These are phyloP conservation scores for Istiophorus platypterus DNA, from an alignment of 2,113 vertebrate genomes.

Conservation along the genomic window DNA sequence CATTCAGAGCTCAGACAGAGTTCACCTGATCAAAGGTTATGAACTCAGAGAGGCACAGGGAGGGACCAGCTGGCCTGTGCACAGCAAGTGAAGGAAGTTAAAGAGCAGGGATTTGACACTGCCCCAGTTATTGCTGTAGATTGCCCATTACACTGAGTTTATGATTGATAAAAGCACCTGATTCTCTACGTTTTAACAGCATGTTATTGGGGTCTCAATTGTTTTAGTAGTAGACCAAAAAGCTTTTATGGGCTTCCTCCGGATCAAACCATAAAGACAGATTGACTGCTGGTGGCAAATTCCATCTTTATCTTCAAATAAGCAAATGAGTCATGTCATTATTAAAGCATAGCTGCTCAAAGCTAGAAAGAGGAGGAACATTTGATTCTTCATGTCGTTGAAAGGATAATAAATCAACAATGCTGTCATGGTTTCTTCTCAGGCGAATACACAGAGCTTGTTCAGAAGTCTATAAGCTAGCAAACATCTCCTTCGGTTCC, in stretches of 20 bases:
- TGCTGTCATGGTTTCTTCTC: background rate
- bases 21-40: constrained; percentile 70
- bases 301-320: constrained; percentile 27
- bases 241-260: constrained; percentile 49
- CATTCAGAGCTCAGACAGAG: constrained; percentile 19
- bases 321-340: constrained; percentile 10
- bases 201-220: constrained; percentile 46
- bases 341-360: constrained; percentile 10
- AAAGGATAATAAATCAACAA: background rate
- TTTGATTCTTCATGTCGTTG: constrained; percentile 1
- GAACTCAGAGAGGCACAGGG: constrained; percentile 20
- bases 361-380: constrained; percentile 21
- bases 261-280: constrained; percentile 21
- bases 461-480: constrained; percentile 14
- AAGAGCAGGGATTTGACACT: constrained; percentile 45
- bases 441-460: constrained; percentile 3
- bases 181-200: constrained; percentile 70
- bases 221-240: constrained; percentile 57
- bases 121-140: constrained; percentile 38
- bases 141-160: constrained; percentile 64
- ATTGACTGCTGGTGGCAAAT: constrained; percentile 14
- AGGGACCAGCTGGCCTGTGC: background rate
- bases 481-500: background rate
- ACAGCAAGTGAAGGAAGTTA: constrained; percentile 37
- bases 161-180: constrained; percentile 79